Conservation (phyloP, 1,140 invertebrate species). For the Diorhabda sublineata region DNA sequence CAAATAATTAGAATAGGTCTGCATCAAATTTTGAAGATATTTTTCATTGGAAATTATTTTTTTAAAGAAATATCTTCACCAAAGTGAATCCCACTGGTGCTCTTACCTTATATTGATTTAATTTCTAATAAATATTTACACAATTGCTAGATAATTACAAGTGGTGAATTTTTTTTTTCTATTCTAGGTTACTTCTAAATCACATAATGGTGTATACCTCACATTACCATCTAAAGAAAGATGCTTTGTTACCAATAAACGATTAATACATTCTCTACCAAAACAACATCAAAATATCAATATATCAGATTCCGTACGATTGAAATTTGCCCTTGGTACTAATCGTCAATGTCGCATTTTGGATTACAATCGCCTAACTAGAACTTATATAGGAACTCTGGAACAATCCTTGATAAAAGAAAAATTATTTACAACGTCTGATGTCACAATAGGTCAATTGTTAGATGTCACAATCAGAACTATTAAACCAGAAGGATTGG, state of each 20-base stretch:
- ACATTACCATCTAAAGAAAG: conserved; percentile 50
- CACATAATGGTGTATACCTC: conserved; percentile 54
- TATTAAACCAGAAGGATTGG: conserved; percentile 43
- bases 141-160: too few relatives aligned
- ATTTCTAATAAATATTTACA: too few relatives aligned
- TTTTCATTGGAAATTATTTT: too few relatives aligned
- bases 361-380: conserved; percentile 55
- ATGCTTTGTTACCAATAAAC: conserved; percentile 54
- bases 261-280: conserved; percentile 27
- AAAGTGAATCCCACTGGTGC: too few relatives aligned
- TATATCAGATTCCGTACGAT: conserved; percentile 44
- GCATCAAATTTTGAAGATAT: too few relatives aligned
- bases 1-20: too few relatives aligned
- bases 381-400: conserved; percentile 57
- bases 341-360: conserved; percentile 56
- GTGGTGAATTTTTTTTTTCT: conserved; percentile 4
- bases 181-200: conserved; percentile 45
- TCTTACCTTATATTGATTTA: too few relatives aligned
- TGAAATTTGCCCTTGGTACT: conserved; percentile 50
- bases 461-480: conserved; percentile 49
- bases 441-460: conserved; percentile 53
- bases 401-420: conserved; percentile 52
- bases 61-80: too few relatives aligned
- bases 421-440: conserved; percentile 49
- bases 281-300: conserved; percentile 25